Conservation (phyloP, 2,888 invertebrate species). For the Euproctis similis region DNA sequence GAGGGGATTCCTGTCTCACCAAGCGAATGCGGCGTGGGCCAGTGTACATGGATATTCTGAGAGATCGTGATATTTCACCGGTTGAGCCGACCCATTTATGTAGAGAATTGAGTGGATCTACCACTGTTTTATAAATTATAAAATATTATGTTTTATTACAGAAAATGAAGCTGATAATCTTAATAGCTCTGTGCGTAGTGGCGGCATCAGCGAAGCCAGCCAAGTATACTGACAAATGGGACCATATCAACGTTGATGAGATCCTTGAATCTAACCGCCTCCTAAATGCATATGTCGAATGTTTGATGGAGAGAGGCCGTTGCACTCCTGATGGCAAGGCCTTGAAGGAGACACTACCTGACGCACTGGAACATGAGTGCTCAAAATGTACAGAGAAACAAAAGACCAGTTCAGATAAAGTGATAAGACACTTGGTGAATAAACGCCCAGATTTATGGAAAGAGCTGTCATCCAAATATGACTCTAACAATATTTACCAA, state of each 20-base stretch:
- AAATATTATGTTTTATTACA: too few species aligned
- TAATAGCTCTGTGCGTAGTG: constrained; percentile 50
- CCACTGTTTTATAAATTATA: background rate
- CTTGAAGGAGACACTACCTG: constrained; percentile 77
- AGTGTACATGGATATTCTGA: too few species aligned
- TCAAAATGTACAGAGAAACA: constrained; percentile 80
- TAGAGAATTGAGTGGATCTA: too few species aligned
- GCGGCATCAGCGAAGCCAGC: constrained; percentile 51
- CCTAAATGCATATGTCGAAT: constrained; percentile 80
- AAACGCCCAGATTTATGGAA: constrained; percentile 81
- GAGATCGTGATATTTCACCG: too few species aligned
- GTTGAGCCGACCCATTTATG: too few species aligned
- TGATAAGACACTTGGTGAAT: constrained; percentile 80
- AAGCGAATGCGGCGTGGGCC: too few species aligned
- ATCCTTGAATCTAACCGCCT: constrained; percentile 80
- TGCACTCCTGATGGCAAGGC: constrained; percentile 82
- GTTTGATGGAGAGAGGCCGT: constrained; percentile 77
- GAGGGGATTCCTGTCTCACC: too few species aligned
- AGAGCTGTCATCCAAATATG: constrained; percentile 80
- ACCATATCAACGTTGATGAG: constrained; percentile 80
- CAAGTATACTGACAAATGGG: constrained; percentile 81
- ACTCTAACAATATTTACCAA: constrained; percentile 80
- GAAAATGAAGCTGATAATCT: constrained; percentile 56
- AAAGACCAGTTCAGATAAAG: constrained; percentile 75
- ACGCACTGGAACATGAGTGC: constrained; percentile 82